Evolutionary conservation across 2,797 vertebrate genomes (phyloP).

Genomic region (Spheniscus humboldti): DNA sequence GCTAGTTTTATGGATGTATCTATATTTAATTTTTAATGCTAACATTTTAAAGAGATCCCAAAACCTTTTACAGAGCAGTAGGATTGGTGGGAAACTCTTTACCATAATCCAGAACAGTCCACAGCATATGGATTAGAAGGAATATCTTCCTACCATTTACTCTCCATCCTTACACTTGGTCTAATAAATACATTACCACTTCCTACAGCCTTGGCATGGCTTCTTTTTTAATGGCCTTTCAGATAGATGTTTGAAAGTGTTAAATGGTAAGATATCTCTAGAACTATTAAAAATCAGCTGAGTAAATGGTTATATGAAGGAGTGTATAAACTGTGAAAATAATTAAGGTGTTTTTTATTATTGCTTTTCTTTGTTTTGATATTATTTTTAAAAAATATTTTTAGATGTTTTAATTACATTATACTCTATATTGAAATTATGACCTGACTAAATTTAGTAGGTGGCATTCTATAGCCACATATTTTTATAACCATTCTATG

Average conservation of each 20-base stretch:
- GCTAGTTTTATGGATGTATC: background rate
- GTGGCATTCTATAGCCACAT: background rate
- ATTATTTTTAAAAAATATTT: background rate
- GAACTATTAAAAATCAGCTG: background rate
- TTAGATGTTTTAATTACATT: background rate
- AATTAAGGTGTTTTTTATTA: background rate
- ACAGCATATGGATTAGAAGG: background rate
- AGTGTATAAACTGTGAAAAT: background rate
- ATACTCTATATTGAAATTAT: background rate
- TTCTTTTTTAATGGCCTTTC: background rate
- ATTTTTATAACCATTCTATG: too few relatives aligned
- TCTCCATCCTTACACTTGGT: too few relatives aligned
- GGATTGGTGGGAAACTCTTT: background rate
- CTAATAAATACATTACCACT: background rate
- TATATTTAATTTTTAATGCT: background rate
- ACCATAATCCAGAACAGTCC: background rate
- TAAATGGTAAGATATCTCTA: background rate
- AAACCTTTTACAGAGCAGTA: background rate
- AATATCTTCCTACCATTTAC: background rate
- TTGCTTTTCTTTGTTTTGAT: background rate
- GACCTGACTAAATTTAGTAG: background rate
- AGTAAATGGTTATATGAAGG: background rate
- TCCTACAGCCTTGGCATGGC: background rate
- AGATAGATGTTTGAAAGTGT: background rate
- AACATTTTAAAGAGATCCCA: background rate